Evolutionary conservation across 37 sponge, comb jelly and placozoan genomes (phyloP).

Genomic region (Crambe crambe): DNA sequence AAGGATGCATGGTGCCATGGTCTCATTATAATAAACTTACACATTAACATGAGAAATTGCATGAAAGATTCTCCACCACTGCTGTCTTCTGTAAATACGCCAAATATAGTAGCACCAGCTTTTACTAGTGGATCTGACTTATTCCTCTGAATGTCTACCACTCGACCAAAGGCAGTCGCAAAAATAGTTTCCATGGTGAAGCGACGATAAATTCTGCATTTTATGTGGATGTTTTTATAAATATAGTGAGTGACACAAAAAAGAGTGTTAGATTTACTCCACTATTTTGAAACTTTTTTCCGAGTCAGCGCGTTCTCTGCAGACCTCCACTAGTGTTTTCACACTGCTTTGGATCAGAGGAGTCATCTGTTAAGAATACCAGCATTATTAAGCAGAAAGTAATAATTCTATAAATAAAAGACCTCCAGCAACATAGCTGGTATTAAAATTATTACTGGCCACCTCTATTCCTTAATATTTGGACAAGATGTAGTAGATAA

Average conservation of each 20-base stretch:
- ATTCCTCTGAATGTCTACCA: background rate
- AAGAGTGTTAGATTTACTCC: conserved; percentile 8
- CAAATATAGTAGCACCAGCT: conserved; percentile 1
- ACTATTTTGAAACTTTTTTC: conserved; percentile 52
- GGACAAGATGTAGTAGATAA: too few relatives aligned
- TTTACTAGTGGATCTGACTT: background rate
- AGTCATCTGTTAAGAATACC: too few relatives aligned
- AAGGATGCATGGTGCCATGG: too few relatives aligned
- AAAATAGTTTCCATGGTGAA: conserved; percentile 72
- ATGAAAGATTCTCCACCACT: too few relatives aligned
- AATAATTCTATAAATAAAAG: too few relatives aligned
- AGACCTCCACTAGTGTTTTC: conserved; percentile 15
- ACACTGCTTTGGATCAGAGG: conserved; percentile 50
- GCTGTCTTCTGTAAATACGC: too few relatives aligned
- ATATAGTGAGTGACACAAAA: background rate
- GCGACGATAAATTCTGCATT: conserved; percentile 16
- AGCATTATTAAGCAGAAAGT: too few relatives aligned
- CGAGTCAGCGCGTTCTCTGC: conserved; percentile 31
- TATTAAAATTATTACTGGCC: too few relatives aligned
- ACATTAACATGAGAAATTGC: too few relatives aligned
- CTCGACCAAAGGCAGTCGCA: conserved; percentile 63
- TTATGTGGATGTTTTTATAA: background rate
- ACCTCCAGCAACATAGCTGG: too few relatives aligned
- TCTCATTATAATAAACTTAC: too few relatives aligned
- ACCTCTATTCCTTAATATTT: too few relatives aligned